Percentiles rank a stretch among this genome's conserved stretches.
These are phyloP conservation scores for Ichneumoninae sp. DNA, from an alignment of 2,888 invertebrate genomes.

Conservation along the genomic window DNA sequence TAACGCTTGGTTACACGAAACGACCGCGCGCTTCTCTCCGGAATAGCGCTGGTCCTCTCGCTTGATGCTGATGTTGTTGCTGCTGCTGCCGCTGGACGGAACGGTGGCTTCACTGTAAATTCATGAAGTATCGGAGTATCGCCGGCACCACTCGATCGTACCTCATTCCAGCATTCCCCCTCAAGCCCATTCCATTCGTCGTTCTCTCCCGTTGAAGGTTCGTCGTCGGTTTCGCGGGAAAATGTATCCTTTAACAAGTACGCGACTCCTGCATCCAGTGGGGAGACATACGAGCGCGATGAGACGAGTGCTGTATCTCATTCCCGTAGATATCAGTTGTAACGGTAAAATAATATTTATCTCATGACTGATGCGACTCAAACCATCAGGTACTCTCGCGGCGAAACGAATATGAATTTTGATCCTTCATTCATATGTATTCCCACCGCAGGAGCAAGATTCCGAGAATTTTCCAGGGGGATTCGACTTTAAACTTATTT, in stretches of 20 bases:
- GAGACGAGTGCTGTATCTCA: neutral
- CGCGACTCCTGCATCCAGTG: neutral
- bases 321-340: neutral
- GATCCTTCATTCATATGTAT: constrained; percentile 16
- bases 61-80: neutral
- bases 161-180: constrained; percentile 23
- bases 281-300: neutral
- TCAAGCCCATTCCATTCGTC: constrained; percentile 26
- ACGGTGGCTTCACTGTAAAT: constrained; percentile 42
- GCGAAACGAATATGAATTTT: neutral
- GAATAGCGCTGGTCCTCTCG: constrained; percentile 18
- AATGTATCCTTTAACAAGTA: constrained; percentile 25
- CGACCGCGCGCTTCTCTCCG: constrained; percentile 29
- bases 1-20: constrained; percentile 69
- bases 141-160: constrained; percentile 41
- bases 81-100: constrained; percentile 9
- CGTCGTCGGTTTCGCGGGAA: constrained; percentile 32
- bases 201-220: constrained; percentile 9
- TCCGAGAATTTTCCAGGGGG: neutral
- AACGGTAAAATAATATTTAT: neutral
- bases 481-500: neutral
- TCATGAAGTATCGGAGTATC: constrained; percentile 56
- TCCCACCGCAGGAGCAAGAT: neutral
- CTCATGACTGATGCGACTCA: constrained; percentile 7
- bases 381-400: constrained; percentile 1